Conservation (phyloP, 2,888 invertebrate genomes). For the Pseudeuparius sepicola region DNA sequence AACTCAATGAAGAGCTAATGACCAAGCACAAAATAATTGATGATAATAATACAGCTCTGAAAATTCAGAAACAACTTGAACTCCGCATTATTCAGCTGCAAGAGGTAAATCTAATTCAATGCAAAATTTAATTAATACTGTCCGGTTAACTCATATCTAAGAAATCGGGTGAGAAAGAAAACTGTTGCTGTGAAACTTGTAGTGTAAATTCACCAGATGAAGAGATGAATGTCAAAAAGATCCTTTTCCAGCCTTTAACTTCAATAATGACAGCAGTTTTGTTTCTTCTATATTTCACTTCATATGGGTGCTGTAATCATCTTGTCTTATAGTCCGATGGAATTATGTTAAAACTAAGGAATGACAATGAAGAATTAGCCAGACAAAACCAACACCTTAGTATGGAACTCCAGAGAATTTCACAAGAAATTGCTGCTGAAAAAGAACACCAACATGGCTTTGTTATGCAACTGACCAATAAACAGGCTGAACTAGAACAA, state of each 20-base stretch:
- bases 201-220: too few species aligned
- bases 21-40: constrained; percentile 44
- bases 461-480: constrained; percentile 29
- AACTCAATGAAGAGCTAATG: constrained; percentile 46
- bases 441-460: constrained; percentile 29
- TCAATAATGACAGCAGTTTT: too few species aligned
- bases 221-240: too few species aligned
- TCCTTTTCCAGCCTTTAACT: too few species aligned
- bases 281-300: too few species aligned
- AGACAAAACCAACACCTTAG: constrained; percentile 34
- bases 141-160: too few species aligned
- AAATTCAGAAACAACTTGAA: constrained; percentile 55
- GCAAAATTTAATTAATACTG: too few species aligned
- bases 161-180: too few species aligned
- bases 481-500: constrained; percentile 21
- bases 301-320: too few species aligned
- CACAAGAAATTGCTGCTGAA: constrained; percentile 32
- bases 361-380: constrained; percentile 36
- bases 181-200: too few species aligned
- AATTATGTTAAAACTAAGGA: constrained; percentile 33
- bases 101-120: too few species aligned
- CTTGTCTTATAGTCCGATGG: too few species aligned
- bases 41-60: constrained; percentile 48
- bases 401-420: constrained; percentile 38
- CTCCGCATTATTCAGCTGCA: constrained; percentile 52